phyloP scores from a whole-genome alignment of 2,113 vertebrate species.

The Vulpes ferrilata region DNA sequence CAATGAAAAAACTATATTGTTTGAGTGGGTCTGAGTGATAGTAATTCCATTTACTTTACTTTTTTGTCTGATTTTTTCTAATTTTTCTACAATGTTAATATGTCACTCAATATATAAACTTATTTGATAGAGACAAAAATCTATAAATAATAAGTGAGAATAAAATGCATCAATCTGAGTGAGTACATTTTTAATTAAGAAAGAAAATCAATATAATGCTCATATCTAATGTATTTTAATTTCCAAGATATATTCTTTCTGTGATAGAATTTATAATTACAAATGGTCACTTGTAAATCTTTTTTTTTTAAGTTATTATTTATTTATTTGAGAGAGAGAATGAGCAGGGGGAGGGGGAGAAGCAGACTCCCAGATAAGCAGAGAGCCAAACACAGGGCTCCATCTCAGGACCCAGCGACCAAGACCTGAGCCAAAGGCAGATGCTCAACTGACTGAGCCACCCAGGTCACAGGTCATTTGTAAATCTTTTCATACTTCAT shows the following conservation, averaged over 20 bases:
- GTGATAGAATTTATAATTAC: neutral
- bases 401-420: neutral
- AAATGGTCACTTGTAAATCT: neutral
- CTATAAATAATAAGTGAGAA: neutral
- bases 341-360: neutral
- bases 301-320: neutral
- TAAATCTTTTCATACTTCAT: neutral
- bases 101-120: neutral
- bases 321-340: neutral
- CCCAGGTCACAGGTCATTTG: neutral
- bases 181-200: neutral
- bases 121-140: neutral
- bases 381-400: neutral
- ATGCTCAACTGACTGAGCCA: neutral
- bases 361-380: neutral
- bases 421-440: neutral
- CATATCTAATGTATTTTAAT: neutral
- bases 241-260: neutral
- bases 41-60: neutral
- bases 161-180: neutral
- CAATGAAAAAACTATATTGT: neutral
- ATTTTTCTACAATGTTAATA: neutral
- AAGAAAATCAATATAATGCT: neutral
- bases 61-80: slow-evolving; percentile 22
- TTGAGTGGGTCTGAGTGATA: neutral